These are phyloP conservation scores for Paratrypauchen microcephalus DNA, from an alignment of 2,797 vertebrate genomes.

Conservation along the genomic window DNA sequence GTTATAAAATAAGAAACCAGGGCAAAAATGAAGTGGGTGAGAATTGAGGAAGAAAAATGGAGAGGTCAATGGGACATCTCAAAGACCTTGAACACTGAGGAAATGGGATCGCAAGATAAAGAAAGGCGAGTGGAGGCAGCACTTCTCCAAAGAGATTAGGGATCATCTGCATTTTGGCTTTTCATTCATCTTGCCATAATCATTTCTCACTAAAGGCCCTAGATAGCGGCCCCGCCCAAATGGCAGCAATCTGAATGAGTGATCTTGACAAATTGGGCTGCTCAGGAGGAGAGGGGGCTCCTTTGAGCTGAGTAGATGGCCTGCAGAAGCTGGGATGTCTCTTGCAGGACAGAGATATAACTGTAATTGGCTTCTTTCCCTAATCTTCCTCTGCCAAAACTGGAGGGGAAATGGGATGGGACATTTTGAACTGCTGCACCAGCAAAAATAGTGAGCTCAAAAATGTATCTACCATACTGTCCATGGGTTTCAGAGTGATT, in stretches of 20 bases:
- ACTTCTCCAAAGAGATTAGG: conserved; percentile 73
- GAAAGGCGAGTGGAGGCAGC: conserved; percentile 53
- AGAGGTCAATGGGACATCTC: conserved; percentile 53
- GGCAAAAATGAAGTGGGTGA: conserved; percentile 41
- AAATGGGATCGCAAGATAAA: conserved; percentile 73
- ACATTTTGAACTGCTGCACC: conserved; percentile 35
- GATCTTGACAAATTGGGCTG: conserved; percentile 76
- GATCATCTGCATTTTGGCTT: conserved; percentile 74
- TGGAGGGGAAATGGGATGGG: conserved; percentile 39
- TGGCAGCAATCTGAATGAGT: conserved; percentile 72
- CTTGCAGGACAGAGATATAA: conserved; percentile 69
- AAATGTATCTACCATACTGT: not conserved
- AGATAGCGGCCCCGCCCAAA: conserved; percentile 50
- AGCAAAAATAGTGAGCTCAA: conserved; percentile 26
- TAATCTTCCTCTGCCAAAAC: conserved; percentile 57
- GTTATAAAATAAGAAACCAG: conserved; percentile 26
- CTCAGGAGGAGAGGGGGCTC: conserved; percentile 39
- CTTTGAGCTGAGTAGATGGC: conserved; percentile 50
- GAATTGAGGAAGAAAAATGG: conserved; percentile 46
- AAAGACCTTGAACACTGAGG: conserved; percentile 60
- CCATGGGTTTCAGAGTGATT: too few species aligned
- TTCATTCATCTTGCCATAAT: conserved; percentile 61
- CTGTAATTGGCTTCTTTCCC: conserved; percentile 68
- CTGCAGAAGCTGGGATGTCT: conserved; percentile 60
- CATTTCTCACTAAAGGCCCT: conserved; percentile 44